Base-by-base conservation (phyloP, 1,140 invertebrate species). In the Lepidurus packardi region DNA sequence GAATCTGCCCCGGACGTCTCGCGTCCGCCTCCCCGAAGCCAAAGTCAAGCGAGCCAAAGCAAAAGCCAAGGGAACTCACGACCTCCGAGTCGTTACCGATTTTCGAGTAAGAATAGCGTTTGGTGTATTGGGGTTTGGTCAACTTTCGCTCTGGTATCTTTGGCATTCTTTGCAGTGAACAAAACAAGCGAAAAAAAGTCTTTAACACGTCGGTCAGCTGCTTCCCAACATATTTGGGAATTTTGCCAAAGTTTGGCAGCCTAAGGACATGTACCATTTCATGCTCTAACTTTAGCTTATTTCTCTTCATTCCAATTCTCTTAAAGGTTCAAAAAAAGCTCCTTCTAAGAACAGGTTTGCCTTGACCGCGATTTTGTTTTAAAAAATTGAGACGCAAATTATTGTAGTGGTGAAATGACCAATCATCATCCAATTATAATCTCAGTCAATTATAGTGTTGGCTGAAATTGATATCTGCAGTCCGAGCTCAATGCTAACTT, bases 11-110 rank as follows among this genome's bases (percentile, higher is more conserved):
- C 76, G 21, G 41, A 76, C n/a, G 21, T 76, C 41, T 47, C 43
- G 75, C 25, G 45, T 76, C 75, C 74, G 53, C 53, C 16, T 13
- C 74, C 74, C 24, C 74, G 43, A 75, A 75, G 43, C 13, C 74
- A 75, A 75, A 75, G 74, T 16, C 74, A 75, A 75, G 42, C 41
- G 41, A 65, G 53, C 13, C 53, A 65, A 13, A 65, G 53, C 53
- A 13, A 65, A 7, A n/a, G 13, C 53, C 16, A 21, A 7, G 53
- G 53, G 13, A 65, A 65, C 13, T 13, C 53, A 1, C 53, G 13
- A 65, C 8, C 53, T 65, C 53, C 53, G 53, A 65, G 53, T 65
- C 53, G 53, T 16, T 65, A 65, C 53, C 53, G 53, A 65, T 65
- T 65, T 65, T 65, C 53, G 53, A 65, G 53, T 65, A 65, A 65